Base-by-base conservation (phyloP, 2,888 invertebrate genomes). In the Morpho deidamia region DNA sequence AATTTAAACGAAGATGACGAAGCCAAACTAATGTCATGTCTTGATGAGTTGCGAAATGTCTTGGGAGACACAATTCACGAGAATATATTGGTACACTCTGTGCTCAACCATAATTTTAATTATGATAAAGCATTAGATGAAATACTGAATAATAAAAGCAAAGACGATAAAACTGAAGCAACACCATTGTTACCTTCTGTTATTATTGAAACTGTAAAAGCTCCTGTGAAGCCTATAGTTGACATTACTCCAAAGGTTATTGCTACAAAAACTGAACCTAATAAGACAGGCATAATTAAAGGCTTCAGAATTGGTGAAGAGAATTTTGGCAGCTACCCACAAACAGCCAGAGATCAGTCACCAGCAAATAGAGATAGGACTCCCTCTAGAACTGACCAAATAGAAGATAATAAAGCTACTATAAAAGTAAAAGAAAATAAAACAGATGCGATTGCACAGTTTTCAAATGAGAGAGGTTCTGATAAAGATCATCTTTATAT, bases 401-500 rank as follows among this genome's bases (percentile, higher is more conserved):
- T 73, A 59, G 84, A 91, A 41, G 91, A 91, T 46, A 81, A 76
- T 43, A 88, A 81, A 72, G 71, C 74, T 1, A 78, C 83, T 58
- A 68, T 77, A 10, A 91, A 89, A 74, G 67, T 74, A 2, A 91
- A 84, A 57, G 92, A 93, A 57, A 91, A 83, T 44, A 92, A 91
- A 76, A 62, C 82, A 11, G 93, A 94, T 70, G 91, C 92, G 0
- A 74, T 90, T 41, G 84, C 86, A 42, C 90, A 94, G 63, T 97
- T 94, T 69, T 86, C 91, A 47, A 93, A 92, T 67, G 95, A 96
- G 72, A 92, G 97, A 63, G 94, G 94, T 0, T 91, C 92, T n/a
- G 92, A 92, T 11, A 98, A 98, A 72, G 95, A 95, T 38, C 94
- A 96, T 71, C 90, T 99, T 56, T 97, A 98, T 74, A 93, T 99